Evolutionary conservation across 2,797 vertebrate species (phyloP), one percentile per base, ranked within the genome.

Genomic region (Nyctibius grandis): DNA sequence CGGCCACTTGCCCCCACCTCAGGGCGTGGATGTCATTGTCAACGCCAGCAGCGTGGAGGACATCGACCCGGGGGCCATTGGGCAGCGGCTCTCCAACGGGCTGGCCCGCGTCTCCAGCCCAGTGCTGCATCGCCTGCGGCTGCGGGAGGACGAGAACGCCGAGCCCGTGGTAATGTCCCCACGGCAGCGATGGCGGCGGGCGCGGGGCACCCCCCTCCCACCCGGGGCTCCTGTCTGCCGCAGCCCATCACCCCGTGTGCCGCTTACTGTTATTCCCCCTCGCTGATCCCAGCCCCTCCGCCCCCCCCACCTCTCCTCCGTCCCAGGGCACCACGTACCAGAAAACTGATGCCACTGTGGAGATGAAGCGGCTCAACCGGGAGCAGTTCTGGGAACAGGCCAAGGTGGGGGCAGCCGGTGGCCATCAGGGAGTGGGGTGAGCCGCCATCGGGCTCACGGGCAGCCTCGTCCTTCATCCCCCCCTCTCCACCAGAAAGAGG

Each of bases 361-460:
- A 99, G 97, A 99, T 99, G 99, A 99, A 99, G 97, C 98, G 99
- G 76, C 98, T 99, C 97, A 99, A 99, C 96, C 98, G 99, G 69
- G 99, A 99, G 98, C 99, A 99, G 93, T 99, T 99, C 91, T 99
- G 99, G 99, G 99, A 99, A 82, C 98, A 99, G 96, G 99, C 99
- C 97, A 99, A 99, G 99, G 99, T 99, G 95, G 64, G 42, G 28
- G 14, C n/a, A 33, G 40, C 36, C 0, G 0, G 10, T 11, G 16
- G 53, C 21, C 26, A 48, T 11, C 16, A 5, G 29, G 28, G 23
- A 79, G 28, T 0, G 0, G 28, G 29, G 25, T 20, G 34, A 45
- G 54, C 61, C 1, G 1, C 38, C 7, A 19, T 17, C 3, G 0
- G 15, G 36, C 45, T 48, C 54, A 36, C 1, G 17, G 38, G 38